These are phyloP conservation scores for Actinostola sp. DNA, from an alignment of 92 coral and sea anemone genomes.

Conservation along the genomic window DNA sequence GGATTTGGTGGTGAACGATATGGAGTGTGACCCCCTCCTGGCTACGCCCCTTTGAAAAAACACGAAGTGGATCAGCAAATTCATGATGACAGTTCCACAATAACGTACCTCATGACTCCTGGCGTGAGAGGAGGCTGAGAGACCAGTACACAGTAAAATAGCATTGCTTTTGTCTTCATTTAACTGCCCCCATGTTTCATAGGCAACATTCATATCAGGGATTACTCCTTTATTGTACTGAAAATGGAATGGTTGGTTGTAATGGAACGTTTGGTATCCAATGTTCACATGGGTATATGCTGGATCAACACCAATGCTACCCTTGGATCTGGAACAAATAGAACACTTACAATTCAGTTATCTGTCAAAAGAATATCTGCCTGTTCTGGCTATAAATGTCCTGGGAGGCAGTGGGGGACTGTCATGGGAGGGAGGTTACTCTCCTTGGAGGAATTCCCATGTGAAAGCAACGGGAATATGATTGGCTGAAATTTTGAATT, in stretches of 20 bases:
- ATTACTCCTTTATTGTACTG: conserved; percentile 82
- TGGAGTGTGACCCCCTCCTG: no score
- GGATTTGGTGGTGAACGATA: no score
- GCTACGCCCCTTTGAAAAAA: no score
- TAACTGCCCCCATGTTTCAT: conserved; percentile 96
- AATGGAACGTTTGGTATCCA: conserved; percentile 76
- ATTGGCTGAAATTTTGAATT: no score
- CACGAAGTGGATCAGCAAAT: no score
- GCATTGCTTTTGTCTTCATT: conserved; percentile 81
- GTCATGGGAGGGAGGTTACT: no score
- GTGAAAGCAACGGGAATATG: no score
- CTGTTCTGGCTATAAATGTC: no score
- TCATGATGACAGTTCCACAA: no score
- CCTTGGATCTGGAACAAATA: conserved; percentile 56
- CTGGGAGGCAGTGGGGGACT: no score
- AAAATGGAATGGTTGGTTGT: conserved; percentile 77
- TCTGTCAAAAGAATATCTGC: neutral
- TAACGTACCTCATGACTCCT: conserved; percentile 83
- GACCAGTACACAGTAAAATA: conserved; percentile 83
- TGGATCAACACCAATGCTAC: conserved; percentile 79
- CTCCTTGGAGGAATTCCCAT: no score
- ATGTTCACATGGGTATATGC: conserved; percentile 84
- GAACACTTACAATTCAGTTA: neutral
- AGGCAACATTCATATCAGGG: conserved; percentile 79
- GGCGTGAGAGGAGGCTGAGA: conserved; percentile 96